These are phyloP conservation scores for Lacerta agilis DNA, from an alignment of 2,797 vertebrate genomes.

Conservation along the genomic window DNA sequence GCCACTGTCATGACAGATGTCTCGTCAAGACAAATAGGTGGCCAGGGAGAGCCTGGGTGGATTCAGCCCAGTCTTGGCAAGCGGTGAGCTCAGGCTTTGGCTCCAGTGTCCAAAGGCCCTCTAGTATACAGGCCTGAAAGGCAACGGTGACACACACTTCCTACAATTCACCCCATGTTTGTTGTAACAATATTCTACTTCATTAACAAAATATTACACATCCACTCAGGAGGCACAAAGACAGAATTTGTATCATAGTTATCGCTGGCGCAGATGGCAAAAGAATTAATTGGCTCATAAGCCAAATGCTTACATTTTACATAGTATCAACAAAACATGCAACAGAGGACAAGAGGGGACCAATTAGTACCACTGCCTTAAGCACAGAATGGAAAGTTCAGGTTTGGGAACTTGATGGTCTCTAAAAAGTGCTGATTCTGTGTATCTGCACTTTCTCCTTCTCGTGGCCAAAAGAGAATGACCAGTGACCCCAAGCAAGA, in stretches of 20 bases:
- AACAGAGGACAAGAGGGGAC: neutral
- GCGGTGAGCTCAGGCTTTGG: neutral
- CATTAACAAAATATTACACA: neutral
- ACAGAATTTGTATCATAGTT: neutral
- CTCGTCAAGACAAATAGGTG: neutral
- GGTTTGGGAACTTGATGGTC: neutral
- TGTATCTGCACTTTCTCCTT: neutral
- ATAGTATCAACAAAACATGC: neutral
- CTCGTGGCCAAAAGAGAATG: neutral
- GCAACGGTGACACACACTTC: neutral
- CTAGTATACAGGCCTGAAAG: too few species aligned
- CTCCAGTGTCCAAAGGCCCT: neutral
- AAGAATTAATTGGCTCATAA: neutral
- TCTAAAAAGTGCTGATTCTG: neutral
- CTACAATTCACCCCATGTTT: neutral
- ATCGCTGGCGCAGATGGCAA: accelerated
- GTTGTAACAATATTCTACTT: neutral
- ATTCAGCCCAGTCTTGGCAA: neutral
- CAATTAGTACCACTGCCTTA: neutral
- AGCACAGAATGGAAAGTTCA: neutral
- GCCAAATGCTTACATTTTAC: neutral
- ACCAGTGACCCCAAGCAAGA: neutral
- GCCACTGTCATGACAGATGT: neutral
- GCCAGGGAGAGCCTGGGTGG: neutral
- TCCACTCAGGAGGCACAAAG: neutral